A percentile compares a stretch with the other conserved stretches of the same genome.
phyloP scores from a whole-genome alignment of 2,113 vertebrate species.

The Chloroceryle aenea region DNA sequence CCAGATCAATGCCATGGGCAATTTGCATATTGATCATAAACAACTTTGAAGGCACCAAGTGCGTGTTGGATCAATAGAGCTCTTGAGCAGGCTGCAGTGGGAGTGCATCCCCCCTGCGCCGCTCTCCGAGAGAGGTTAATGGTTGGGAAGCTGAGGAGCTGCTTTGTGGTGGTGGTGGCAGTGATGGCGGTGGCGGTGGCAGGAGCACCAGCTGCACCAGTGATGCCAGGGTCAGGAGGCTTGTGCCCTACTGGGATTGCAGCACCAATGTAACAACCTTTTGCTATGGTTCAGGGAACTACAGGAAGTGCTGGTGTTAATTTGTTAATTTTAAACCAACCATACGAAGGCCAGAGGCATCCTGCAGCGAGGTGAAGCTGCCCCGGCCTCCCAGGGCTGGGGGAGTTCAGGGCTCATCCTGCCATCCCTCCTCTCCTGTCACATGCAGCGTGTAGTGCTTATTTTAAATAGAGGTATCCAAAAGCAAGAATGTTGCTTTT shows the following conservation, averaged over 20 bases:
- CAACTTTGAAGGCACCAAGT: constrained; percentile 97
- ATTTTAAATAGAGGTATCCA: not conserved
- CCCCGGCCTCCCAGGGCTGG: accelerated
- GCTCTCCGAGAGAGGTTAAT: constrained; percentile 81
- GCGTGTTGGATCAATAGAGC: constrained; percentile 93
- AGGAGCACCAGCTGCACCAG: not conserved
- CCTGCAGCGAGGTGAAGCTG: accelerated
- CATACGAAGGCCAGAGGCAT: accelerated
- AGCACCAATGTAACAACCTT: not conserved
- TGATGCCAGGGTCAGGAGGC: not conserved
- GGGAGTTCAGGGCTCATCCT: accelerated
- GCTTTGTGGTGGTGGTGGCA: not conserved
- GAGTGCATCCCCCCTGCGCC: constrained; percentile 79
- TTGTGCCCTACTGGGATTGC: accelerated
- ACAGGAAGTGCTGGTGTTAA: not conserved
- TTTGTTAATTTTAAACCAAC: not conserved
- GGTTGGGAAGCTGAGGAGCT: constrained; percentile 58
- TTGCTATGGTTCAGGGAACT: not conserved
- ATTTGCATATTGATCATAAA: constrained; percentile 99
- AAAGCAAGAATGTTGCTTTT: not conserved
- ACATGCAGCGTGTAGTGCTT: accelerated
- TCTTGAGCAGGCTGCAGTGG: constrained; percentile 84
- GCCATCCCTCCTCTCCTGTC: not conserved
- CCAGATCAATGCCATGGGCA: constrained; percentile 92
- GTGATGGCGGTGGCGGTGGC: too few species aligned